Evolutionary conservation across 2,797 vertebrate species (phyloP).

Genomic region (Chiloscyllium punctatum): DNA sequence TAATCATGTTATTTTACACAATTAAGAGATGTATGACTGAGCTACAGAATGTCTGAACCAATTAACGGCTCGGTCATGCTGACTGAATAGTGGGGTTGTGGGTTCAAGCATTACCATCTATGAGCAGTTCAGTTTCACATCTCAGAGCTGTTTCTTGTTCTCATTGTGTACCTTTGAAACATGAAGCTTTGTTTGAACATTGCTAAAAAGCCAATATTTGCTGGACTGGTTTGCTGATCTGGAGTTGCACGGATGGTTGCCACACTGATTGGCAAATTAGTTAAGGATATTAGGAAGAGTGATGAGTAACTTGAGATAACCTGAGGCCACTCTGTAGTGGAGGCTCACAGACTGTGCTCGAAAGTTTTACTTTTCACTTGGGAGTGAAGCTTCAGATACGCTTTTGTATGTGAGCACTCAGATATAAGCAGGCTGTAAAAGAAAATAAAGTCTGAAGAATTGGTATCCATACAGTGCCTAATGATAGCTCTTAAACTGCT

Average conservation of each 20-base stretch:
- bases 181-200: neutral
- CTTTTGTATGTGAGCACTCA: neutral
- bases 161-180: neutral
- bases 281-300: neutral
- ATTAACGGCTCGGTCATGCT: neutral
- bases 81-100: conserved; percentile 13
- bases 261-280: neutral
- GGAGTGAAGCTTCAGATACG: neutral
- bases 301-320: neutral
- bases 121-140: conserved; percentile 10
- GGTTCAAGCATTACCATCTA: neutral
- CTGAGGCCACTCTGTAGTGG: neutral
- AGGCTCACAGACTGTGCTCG: neutral
- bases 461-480: neutral
- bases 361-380: neutral
- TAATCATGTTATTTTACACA: neutral
- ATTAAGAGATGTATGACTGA: neutral
- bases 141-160: neutral
- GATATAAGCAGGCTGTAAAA: neutral
- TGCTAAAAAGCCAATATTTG: conserved; percentile 8
- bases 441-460: neutral
- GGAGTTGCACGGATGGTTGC: neutral
- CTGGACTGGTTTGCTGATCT: neutral
- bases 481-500: neutral
- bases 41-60: conserved; percentile 10